Evolutionary conservation across 1,140 invertebrate genomes (phyloP).

Genomic region (Aricia agestis): DNA sequence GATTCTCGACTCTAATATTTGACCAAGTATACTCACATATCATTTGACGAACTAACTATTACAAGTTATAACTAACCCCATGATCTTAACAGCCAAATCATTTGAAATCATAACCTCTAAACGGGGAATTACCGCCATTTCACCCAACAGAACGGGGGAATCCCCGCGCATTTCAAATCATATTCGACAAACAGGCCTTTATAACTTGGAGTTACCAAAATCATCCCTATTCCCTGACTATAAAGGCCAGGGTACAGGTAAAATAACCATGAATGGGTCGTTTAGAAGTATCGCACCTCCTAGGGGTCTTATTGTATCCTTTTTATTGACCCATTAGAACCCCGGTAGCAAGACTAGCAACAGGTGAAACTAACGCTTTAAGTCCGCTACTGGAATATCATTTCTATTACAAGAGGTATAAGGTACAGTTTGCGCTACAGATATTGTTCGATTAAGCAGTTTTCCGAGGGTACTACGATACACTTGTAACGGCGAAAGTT

Average conservation of each 20-base stretch:
- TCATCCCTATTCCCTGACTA: too few species aligned
- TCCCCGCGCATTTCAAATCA: not conserved
- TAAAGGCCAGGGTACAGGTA: too few species aligned
- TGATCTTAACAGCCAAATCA: too few species aligned
- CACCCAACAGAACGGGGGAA: not conserved
- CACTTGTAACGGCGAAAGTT: slow-evolving; percentile 9
- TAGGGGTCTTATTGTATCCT: not conserved
- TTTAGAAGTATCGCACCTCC: slow-evolving; percentile 2
- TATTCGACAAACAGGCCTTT: not conserved
- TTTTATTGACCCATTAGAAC: slow-evolving; percentile 12
- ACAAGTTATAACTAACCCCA: too few species aligned
- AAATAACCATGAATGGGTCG: not conserved
- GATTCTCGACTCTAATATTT: too few species aligned
- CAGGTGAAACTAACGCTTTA: not conserved
- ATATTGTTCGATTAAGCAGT: not conserved
- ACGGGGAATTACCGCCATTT: not conserved
- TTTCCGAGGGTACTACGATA: not conserved
- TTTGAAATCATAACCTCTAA: too few species aligned
- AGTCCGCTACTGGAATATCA: not conserved
- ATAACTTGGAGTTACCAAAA: too few species aligned
- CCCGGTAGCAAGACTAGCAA: slow-evolving; percentile 6
- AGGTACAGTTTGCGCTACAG: not conserved
- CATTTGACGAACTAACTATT: too few species aligned
- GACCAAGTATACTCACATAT: too few species aligned
- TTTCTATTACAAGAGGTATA: not conserved